Base-by-base conservation (phyloP, 2,113 vertebrate genomes). In the Oncorhynchus nerka region DNA sequence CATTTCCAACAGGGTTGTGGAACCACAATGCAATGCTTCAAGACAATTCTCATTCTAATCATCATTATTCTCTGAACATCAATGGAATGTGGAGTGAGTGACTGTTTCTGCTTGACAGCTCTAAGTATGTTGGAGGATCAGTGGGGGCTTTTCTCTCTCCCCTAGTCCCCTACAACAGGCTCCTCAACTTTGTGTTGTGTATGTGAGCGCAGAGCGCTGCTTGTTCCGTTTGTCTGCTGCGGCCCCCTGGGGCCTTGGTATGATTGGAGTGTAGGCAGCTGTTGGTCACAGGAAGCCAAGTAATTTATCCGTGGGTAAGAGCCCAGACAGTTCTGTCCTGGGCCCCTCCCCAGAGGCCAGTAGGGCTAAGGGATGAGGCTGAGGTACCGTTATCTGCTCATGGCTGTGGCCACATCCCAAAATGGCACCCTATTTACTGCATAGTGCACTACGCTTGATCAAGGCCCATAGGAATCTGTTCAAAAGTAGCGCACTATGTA, bases 281-380 rank as follows among this genome's bases (percentile, higher is more conserved):
- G 72, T 62, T 66, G 39, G 55, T 70, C 72, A 74, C 66, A 30
- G 15, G 39, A 74, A 64, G 72, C 77, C 77, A 79, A 79, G 72
- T 74, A 66, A 79, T 79, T 75, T 79, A 69, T 61, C 77, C 65
- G 66, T 70, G 72, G 68, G 66, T 66, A 69, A 79, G 72, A 51
- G 67, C 73, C 67, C 77, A 71, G 68, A 15, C 24, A 75, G 30
- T 39, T 62, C 78, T 68, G 49, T 71, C 75, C 68, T 39, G 68
- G 55, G 24, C 49, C 68, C 32, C 55, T 34, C 67, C 20, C 71
- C 28, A 24, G 45, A 57, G 45, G 13, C 28, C 28, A 5, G 19
- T 45, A 22, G 2, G 24, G 4, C 39, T 39, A 39, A 39, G 39
- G 8, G 39, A 39, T 39, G 39, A 39, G 39, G 39, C 70, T 71